Conservation (phyloP, 2,888 invertebrate genomes). For the Rutpela maculata region DNA sequence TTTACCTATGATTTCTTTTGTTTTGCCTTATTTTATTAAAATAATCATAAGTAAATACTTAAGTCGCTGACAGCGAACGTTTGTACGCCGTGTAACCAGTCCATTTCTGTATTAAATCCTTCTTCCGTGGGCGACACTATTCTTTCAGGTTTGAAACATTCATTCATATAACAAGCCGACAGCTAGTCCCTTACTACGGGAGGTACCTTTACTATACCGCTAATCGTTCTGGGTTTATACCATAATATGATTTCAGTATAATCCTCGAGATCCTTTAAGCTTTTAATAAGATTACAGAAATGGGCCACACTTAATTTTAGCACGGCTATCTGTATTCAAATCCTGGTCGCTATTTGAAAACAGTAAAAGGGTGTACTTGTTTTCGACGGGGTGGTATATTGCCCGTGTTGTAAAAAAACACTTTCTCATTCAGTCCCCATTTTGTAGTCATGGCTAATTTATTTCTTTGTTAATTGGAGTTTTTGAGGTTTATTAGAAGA, state of each 20-base stretch:
- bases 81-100: background rate
- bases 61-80: no score
- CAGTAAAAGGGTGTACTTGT: constrained; percentile 42
- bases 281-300: constrained; percentile 21
- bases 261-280: constrained; percentile 31
- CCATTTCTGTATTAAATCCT: constrained; percentile 4
- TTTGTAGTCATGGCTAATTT: constrained; percentile 37
- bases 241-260: constrained; percentile 47
- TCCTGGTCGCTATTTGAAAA: constrained; percentile 35
- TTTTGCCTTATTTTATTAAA: no score
- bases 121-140: constrained; percentile 1
- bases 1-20: no score
- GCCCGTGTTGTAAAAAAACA: constrained; percentile 37
- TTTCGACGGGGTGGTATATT: constrained; percentile 20
- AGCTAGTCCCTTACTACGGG: constrained; percentile 48
- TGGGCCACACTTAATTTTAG: constrained; percentile 23
- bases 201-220: constrained; percentile 51
- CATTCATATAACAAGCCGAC: constrained; percentile 52
- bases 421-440: constrained; percentile 36
- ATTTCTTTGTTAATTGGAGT: constrained; percentile 32
- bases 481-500: constrained; percentile 22
- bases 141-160: constrained; percentile 40
- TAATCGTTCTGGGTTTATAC: constrained; percentile 44
- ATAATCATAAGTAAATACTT: no score
- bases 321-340: constrained; percentile 29